Evolutionary conservation across 2,113 vertebrate genomes (phyloP).

Genomic region (Neoarius graeffei): DNA sequence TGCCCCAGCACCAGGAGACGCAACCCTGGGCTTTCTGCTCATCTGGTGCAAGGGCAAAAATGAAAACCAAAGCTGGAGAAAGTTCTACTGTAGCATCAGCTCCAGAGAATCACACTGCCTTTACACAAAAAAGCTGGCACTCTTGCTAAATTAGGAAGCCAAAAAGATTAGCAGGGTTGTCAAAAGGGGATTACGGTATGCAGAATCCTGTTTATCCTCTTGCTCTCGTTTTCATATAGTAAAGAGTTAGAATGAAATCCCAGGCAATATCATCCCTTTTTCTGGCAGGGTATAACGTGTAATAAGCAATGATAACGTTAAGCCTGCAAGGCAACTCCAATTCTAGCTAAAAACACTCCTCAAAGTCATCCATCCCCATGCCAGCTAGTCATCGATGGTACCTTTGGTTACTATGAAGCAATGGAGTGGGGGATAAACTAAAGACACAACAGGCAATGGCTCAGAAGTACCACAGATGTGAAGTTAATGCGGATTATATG

Average conservation of each 20-base stretch:
- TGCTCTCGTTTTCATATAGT: constrained; percentile 45
- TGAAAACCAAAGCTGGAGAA: neutral
- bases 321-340: constrained; percentile 24
- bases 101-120: constrained; percentile 30
- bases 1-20: constrained; percentile 3
- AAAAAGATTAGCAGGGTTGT: constrained; percentile 50
- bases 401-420: neutral
- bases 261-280: constrained; percentile 36
- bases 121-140: constrained; percentile 54
- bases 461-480: neutral
- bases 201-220: constrained; percentile 51
- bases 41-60: neutral
- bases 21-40: neutral
- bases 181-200: constrained; percentile 54
- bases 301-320: constrained; percentile 29
- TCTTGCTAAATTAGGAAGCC: constrained; percentile 45
- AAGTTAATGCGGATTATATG: constrained; percentile 13
- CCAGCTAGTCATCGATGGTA: neutral
- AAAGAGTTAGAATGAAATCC: constrained; percentile 32
- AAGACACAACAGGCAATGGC: neutral
- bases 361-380: neutral
- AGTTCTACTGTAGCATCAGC: neutral
- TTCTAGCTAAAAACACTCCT: neutral
- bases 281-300: constrained; percentile 26
- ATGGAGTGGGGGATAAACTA: neutral